These are phyloP conservation scores for Plectropomus leopardus DNA, from an alignment of 2,113 vertebrate species.

Conservation along the genomic window DNA sequence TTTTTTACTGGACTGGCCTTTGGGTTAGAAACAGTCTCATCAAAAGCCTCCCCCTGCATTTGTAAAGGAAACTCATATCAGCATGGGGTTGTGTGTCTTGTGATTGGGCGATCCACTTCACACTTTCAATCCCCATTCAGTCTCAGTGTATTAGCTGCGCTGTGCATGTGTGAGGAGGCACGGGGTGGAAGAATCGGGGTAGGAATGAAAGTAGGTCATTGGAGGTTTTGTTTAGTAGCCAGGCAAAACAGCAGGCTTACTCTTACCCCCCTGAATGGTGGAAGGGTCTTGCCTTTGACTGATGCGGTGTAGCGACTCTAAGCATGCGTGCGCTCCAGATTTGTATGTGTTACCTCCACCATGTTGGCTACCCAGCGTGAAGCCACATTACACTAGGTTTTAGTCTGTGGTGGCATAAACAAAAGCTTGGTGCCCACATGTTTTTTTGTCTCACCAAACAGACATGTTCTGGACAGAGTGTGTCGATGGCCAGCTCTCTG, in stretches of 20 bases:
- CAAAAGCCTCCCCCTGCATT: slow-evolving; percentile 48
- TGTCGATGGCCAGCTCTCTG: neutral
- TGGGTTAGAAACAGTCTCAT: slow-evolving; percentile 39
- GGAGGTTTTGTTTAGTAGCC: slow-evolving; percentile 76
- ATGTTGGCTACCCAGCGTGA: slow-evolving; percentile 26
- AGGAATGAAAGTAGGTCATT: slow-evolving; percentile 81
- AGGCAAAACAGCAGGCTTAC: slow-evolving; percentile 74
- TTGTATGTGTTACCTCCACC: slow-evolving; percentile 47
- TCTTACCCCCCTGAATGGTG: slow-evolving; percentile 56
- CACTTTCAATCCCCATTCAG: slow-evolving; percentile 61
- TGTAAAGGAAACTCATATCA: slow-evolving; percentile 61
- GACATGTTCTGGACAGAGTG: slow-evolving; percentile 1
- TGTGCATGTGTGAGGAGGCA: slow-evolving; percentile 58
- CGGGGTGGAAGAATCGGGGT: slow-evolving; percentile 57
- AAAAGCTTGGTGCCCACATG: neutral
- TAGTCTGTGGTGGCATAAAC: slow-evolving; percentile 16
- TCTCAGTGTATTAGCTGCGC: slow-evolving; percentile 56
- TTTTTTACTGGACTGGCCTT: slow-evolving; percentile 38
- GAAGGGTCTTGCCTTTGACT: slow-evolving; percentile 49
- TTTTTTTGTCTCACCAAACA: slow-evolving; percentile 14
- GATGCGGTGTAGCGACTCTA: slow-evolving; percentile 41
- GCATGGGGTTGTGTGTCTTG: slow-evolving; percentile 45
- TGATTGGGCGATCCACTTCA: slow-evolving; percentile 66
- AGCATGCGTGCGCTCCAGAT: slow-evolving; percentile 29
- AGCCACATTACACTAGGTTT: slow-evolving; percentile 37